A percentile compares a stretch with the other conserved stretches of the same genome.
phyloP scores from a whole-genome alignment of 37 sponge, comb jelly and placozoan genomes.

The Halisarca cf. caerulea region DNA sequence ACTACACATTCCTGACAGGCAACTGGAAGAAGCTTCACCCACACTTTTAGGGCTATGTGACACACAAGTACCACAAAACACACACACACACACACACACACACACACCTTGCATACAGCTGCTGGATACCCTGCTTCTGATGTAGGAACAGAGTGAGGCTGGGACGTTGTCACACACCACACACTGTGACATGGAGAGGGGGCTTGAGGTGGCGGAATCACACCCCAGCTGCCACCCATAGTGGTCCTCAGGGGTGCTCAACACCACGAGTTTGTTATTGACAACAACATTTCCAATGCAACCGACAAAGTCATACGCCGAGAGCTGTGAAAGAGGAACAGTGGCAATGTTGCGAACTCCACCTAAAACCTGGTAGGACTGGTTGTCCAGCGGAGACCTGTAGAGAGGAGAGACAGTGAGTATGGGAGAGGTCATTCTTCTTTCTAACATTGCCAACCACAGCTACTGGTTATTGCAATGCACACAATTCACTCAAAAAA shows the following conservation, averaged over 20 bases:
- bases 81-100: too few species aligned
- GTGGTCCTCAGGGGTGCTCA: not conserved
- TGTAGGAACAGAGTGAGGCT: not conserved
- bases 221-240: not conserved
- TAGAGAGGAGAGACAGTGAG: too few species aligned
- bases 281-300: conserved; percentile 8
- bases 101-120: not conserved
- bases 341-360: not conserved
- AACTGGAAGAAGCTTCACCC: too few species aligned
- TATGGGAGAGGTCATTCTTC: too few species aligned
- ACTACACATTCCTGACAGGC: too few species aligned
- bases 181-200: not conserved
- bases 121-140: not conserved
- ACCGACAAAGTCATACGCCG: conserved; percentile 4
- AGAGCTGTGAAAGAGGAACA: not conserved
- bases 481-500: too few species aligned
- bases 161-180: not conserved
- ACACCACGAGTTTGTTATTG: not conserved
- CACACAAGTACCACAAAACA: too few species aligned
- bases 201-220: not conserved
- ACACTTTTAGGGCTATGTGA: too few species aligned
- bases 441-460: too few species aligned
- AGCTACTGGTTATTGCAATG: too few species aligned
- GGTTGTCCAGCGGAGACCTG: too few species aligned
- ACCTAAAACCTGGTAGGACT: not conserved